phyloP scores from a whole-genome alignment of 2,888 invertebrate species.

The Mesochorus sp. region DNA sequence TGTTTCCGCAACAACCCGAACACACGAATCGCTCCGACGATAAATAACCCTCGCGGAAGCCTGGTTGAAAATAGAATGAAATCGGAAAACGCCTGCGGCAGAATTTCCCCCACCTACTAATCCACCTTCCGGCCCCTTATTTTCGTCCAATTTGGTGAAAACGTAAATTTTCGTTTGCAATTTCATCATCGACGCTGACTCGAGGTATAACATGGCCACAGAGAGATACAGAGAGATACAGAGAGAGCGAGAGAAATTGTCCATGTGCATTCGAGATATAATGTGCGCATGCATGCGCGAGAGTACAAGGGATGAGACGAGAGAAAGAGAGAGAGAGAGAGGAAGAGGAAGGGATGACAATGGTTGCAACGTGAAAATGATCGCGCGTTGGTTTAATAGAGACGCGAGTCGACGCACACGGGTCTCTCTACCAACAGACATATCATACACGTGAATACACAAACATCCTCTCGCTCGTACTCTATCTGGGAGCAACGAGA shows the following conservation, averaged over 20 bases:
- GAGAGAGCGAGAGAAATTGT: too few species aligned
- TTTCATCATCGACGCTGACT: slow-evolving; percentile 69
- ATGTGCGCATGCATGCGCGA: slow-evolving; percentile 34
- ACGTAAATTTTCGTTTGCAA: slow-evolving; percentile 30
- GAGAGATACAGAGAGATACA: too few species aligned
- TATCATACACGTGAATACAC: slow-evolving; percentile 13
- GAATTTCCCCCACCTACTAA: too few species aligned
- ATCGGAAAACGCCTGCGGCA: slow-evolving; percentile 30
- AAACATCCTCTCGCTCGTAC: not conserved
- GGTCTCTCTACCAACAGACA: slow-evolving; percentile 2
- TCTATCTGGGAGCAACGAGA: slow-evolving; percentile 39
- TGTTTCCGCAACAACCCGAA: not conserved
- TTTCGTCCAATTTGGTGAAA: slow-evolving; percentile 78
- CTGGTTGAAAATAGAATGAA: slow-evolving; percentile 25
- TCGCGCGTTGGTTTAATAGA: slow-evolving; percentile 70
- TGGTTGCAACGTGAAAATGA: slow-evolving; percentile 67
- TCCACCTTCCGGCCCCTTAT: slow-evolving; percentile 43
- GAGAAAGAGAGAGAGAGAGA: slow-evolving; percentile 13
- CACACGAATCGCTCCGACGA: not conserved
- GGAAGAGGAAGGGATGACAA: not conserved
- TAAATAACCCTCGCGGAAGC: not conserved
- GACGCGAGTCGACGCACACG: slow-evolving; percentile 60
- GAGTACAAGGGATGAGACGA: slow-evolving; percentile 5
- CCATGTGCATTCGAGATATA: slow-evolving; percentile 36
- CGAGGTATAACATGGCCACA: slow-evolving; percentile 60